Evolutionary conservation across 2,888 invertebrate genomes (phyloP).

Genomic region (Volucella inflata): DNA sequence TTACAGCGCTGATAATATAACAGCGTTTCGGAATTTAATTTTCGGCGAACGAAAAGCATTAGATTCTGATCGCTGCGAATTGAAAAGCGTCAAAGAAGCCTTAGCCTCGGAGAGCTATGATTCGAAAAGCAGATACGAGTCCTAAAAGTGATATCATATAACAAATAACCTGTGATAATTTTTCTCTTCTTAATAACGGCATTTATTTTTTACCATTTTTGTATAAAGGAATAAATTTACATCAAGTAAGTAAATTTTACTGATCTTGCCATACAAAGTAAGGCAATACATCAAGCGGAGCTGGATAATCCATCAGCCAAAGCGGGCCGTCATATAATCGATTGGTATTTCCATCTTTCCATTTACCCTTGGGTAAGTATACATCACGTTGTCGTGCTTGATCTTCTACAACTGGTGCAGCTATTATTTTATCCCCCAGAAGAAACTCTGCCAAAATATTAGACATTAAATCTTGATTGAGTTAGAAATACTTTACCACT

Average conservation of each 20-base stretch:
- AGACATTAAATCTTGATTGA: background rate
- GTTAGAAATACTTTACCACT: slow-evolving; percentile 69
- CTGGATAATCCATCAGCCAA: slow-evolving; percentile 87
- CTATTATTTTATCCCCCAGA: slow-evolving; percentile 90
- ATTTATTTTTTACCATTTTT: slow-evolving; percentile 45
- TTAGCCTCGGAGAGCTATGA: slow-evolving; percentile 53
- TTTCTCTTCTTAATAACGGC: slow-evolving; percentile 22
- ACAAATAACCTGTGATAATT: slow-evolving; percentile 73
- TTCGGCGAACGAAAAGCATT: slow-evolving; percentile 74
- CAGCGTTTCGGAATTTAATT: slow-evolving; percentile 55
- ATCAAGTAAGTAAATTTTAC: slow-evolving; percentile 7
- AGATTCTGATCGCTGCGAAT: slow-evolving; percentile 72
- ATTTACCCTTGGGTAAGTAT: slow-evolving; percentile 90
- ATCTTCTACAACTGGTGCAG: slow-evolving; percentile 90
- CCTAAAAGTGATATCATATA: slow-evolving; percentile 29
- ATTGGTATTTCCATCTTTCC: slow-evolving; percentile 87
- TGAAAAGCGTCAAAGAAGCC: slow-evolving; percentile 71
- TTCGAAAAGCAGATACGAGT: slow-evolving; percentile 27
- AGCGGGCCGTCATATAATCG: slow-evolving; percentile 85
- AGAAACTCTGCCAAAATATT: slow-evolving; percentile 87
- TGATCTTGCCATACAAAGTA: slow-evolving; percentile 85
- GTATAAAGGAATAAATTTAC: slow-evolving; percentile 22
- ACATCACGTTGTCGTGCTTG: slow-evolving; percentile 87
- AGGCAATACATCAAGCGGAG: slow-evolving; percentile 88
- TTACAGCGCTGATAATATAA: slow-evolving; percentile 72